phyloP scores from a whole-genome alignment of 2,888 invertebrate species.

The Pyrochroa serraticornis region DNA sequence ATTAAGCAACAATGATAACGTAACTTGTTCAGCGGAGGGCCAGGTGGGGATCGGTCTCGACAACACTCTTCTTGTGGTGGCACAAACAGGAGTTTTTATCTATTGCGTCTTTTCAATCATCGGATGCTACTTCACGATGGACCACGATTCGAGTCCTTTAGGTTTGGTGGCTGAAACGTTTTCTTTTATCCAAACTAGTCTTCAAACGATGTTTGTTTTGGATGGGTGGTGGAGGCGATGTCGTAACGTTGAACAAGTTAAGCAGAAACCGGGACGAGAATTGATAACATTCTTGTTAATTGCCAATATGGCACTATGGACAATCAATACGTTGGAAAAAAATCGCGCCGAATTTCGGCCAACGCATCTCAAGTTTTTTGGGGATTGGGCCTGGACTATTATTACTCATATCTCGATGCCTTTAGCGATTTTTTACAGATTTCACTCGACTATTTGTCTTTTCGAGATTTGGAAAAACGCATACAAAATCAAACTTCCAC shows the following conservation, averaged over 20 bases:
- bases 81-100: conserved; percentile 88
- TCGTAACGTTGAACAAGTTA: conserved; percentile 79
- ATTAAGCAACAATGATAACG: not conserved
- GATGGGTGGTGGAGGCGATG: conserved; percentile 88
- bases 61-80: conserved; percentile 89
- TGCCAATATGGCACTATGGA: conserved; percentile 93
- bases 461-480: conserved; percentile 97
- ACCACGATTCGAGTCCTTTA: conserved; percentile 70
- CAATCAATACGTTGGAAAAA: conserved; percentile 90
- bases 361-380: conserved; percentile 89
- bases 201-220: conserved; percentile 89
- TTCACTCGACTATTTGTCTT: conserved; percentile 93
- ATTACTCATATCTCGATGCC: conserved; percentile 95
- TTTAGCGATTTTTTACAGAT: conserved; percentile 89
- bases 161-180: conserved; percentile 84
- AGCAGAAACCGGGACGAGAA: conserved; percentile 89
- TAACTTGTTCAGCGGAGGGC: conserved; percentile 35
- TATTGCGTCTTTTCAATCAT: conserved; percentile 94
- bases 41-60: conserved; percentile 64
- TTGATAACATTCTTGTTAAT: conserved; percentile 91
- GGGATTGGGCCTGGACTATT: conserved; percentile 94
- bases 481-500: conserved; percentile 88
- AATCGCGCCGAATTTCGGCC: conserved; percentile 90
- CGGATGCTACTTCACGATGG: conserved; percentile 87
- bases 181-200: conserved; percentile 85